Conservation (phyloP, 2,797 vertebrate genomes). For the Hypotaenidia philippensis region DNA sequence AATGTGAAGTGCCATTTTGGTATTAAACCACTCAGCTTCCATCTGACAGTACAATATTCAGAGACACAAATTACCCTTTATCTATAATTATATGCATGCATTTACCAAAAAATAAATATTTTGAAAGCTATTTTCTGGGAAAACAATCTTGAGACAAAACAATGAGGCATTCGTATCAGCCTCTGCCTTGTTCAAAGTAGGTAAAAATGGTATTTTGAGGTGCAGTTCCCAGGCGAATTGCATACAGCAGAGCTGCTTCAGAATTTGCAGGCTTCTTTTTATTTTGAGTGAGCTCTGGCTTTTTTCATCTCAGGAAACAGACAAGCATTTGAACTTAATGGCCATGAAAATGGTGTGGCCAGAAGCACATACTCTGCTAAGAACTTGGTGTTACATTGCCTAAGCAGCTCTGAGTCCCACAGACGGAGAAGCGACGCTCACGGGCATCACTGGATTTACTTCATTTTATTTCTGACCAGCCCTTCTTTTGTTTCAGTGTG, state of each 20-base stretch:
- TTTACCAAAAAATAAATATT: conserved; percentile 39
- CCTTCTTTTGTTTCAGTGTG: conserved; percentile 12
- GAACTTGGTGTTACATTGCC: neutral
- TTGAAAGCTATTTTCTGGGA: conserved; percentile 13
- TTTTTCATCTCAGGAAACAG: conserved; percentile 36
- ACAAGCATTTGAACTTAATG: conserved; percentile 48
- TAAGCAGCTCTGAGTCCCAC: neutral
- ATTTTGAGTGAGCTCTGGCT: neutral
- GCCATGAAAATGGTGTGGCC: neutral
- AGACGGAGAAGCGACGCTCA: neutral
- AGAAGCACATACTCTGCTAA: neutral
- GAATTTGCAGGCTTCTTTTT: neutral
- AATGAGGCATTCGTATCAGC: conserved; percentile 1
- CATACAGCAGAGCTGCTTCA: neutral
- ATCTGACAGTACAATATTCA: conserved; percentile 5
- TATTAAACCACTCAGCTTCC: conserved; percentile 19
- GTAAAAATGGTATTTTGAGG: conserved; percentile 19
- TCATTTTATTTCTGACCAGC: conserved; percentile 10
- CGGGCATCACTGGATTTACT: conserved; percentile 8
- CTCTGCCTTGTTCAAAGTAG: neutral
- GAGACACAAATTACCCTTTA: conserved; percentile 25
- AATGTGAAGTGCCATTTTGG: conserved; percentile 3
- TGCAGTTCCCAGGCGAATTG: neutral
- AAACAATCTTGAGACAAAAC: conserved; percentile 23
- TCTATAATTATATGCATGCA: neutral